Evolutionary conservation across 2,113 vertebrate species (phyloP).

Genomic region (Solea solea): DNA sequence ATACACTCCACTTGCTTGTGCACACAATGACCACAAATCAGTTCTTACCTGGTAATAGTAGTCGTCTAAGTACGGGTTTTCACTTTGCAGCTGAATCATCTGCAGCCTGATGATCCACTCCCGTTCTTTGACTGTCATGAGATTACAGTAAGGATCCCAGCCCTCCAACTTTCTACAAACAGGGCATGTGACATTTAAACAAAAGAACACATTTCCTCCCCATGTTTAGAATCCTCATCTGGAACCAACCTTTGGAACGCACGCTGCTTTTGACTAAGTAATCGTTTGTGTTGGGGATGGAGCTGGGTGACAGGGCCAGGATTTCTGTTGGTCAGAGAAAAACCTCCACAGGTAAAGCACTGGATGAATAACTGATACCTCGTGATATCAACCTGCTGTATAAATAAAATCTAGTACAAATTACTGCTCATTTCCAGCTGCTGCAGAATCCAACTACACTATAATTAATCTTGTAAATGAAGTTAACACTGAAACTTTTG

Average conservation of each 20-base stretch:
- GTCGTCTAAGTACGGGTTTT: conserved; percentile 89
- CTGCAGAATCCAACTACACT: too few species aligned
- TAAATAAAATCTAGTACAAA: too few species aligned
- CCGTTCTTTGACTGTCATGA: conserved; percentile 93
- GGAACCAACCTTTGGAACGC: conserved; percentile 77
- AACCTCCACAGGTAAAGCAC: not conserved
- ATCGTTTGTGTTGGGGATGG: conserved; percentile 90
- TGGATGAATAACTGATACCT: too few species aligned
- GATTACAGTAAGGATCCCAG: conserved; percentile 83
- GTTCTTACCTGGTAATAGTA: conserved; percentile 93
- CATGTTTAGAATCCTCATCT: not conserved
- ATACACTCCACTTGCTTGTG: not conserved
- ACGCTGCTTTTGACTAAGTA: conserved; percentile 83
- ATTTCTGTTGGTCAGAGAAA: conserved; percentile 52
- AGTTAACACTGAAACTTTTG: too few species aligned
- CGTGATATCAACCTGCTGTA: too few species aligned
- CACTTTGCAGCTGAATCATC: conserved; percentile 96
- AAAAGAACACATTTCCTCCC: not conserved
- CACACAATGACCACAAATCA: too few species aligned
- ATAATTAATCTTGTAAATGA: too few species aligned
- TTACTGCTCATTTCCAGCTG: too few species aligned
- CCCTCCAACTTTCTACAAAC: conserved; percentile 80
- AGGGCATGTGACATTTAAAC: not conserved
- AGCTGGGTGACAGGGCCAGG: conserved; percentile 87
- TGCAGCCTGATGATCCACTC: conserved; percentile 93